Conservation (phyloP, 92 coral and sea anemone genomes). For the Blastomussa wellsi region DNA sequence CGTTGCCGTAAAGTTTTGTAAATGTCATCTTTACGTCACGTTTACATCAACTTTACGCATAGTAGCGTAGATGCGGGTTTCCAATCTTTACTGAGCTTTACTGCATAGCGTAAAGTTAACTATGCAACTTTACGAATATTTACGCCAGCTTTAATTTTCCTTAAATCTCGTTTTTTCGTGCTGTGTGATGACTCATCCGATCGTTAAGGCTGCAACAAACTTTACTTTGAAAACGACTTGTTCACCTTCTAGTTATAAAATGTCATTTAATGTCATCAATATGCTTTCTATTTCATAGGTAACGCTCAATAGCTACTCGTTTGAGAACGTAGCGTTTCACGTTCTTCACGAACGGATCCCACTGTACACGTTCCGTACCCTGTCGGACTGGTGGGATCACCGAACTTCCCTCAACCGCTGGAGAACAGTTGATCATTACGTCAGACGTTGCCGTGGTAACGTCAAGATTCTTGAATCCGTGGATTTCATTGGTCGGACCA, state of each 20-base stretch:
- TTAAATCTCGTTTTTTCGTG: too few species aligned
- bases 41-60: too few species aligned
- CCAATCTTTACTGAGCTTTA: too few species aligned
- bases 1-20: too few species aligned
- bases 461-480: conserved; percentile 78
- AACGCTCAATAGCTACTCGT: conserved; percentile 81
- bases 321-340: conserved; percentile 93
- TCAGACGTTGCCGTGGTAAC: conserved; percentile 91
- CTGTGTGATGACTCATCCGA: neutral
- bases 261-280: neutral
- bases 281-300: conserved; percentile 52
- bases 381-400: conserved; percentile 99
- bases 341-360: conserved; percentile 95
- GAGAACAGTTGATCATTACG: conserved; percentile 95
- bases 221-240: neutral
- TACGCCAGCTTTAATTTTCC: too few species aligned
- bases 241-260: too few species aligned
- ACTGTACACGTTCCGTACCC: conserved; percentile 83
- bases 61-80: too few species aligned
- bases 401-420: conserved; percentile 82
- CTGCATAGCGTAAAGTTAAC: too few species aligned
- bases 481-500: conserved; percentile 93
- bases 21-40: too few species aligned
- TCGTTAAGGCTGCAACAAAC: neutral
- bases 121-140: too few species aligned